Conservation (phyloP, 2,797 vertebrate species). For the Lacerta viridis region DNA sequence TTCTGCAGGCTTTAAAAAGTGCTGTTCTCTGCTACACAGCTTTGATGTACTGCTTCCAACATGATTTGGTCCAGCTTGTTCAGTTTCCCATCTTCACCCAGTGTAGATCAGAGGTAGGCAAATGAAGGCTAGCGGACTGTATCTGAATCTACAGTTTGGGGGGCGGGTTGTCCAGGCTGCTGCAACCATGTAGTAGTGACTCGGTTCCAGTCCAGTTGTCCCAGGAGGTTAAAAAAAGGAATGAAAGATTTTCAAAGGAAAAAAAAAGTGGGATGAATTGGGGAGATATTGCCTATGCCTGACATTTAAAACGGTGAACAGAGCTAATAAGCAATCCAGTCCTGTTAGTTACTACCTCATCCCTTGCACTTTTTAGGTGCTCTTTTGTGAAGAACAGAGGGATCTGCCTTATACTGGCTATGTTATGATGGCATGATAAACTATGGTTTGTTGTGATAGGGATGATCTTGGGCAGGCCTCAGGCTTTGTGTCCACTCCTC, state of each 20-base stretch:
- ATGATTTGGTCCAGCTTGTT: not conserved
- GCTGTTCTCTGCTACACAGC: not conserved
- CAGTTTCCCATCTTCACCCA: not conserved
- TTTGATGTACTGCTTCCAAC: not conserved
- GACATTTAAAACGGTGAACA: not conserved
- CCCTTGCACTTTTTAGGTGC: not conserved
- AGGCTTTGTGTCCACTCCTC: not conserved
- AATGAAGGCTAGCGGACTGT: not conserved
- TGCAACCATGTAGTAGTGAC: not conserved
- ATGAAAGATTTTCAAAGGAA: not conserved
- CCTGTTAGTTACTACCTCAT: not conserved
- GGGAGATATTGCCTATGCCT: not conserved
- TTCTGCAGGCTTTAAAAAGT: not conserved
- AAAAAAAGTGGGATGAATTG: not conserved
- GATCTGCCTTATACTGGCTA: not conserved
- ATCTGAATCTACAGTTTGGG: not conserved
- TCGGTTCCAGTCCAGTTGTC: not conserved
- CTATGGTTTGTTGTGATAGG: not conserved
- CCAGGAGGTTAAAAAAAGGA: not conserved
- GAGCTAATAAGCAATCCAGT: not conserved
- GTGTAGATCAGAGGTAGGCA: not conserved
- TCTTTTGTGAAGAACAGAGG: not conserved
- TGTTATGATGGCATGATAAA: not conserved
- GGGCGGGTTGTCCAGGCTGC: not conserved
- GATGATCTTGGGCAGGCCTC: not conserved